Conservation (phyloP, 2,888 invertebrate genomes). For the Dromius quadrimaculatus region DNA sequence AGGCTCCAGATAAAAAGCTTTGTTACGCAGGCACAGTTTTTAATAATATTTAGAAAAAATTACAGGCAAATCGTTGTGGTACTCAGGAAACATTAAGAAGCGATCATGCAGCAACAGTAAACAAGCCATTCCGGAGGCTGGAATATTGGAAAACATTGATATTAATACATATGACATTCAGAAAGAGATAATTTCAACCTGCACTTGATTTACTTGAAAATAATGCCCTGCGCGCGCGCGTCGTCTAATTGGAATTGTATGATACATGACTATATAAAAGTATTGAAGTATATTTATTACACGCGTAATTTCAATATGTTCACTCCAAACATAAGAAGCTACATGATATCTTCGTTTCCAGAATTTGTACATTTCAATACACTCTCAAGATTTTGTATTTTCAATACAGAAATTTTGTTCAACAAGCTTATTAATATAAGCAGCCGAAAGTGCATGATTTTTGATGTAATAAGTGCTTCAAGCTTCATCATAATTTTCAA, state of each 20-base stretch:
- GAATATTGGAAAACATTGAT: constrained; percentile 31
- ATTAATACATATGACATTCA: constrained; percentile 21
- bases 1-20: constrained; percentile 49
- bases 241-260: neutral
- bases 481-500: no score
- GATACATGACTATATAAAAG: neutral
- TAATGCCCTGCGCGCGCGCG: constrained; percentile 23
- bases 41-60: constrained; percentile 22
- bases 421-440: no score
- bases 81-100: constrained; percentile 38
- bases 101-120: constrained; percentile 46
- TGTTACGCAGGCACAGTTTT: constrained; percentile 46
- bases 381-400: no score
- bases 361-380: no score
- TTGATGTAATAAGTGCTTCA: no score
- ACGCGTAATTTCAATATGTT: no score
- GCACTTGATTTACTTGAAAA: neutral
- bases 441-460: no score
- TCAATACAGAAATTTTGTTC: no score
- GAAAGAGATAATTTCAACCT: constrained; percentile 11
- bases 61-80: constrained; percentile 24
- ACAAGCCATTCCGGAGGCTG: constrained; percentile 47
- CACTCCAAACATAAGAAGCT: no score
- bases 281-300: no score
- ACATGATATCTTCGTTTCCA: no score